phyloP scores from a whole-genome alignment of 2,888 invertebrate genomes.

The Sesia apiformis region DNA sequence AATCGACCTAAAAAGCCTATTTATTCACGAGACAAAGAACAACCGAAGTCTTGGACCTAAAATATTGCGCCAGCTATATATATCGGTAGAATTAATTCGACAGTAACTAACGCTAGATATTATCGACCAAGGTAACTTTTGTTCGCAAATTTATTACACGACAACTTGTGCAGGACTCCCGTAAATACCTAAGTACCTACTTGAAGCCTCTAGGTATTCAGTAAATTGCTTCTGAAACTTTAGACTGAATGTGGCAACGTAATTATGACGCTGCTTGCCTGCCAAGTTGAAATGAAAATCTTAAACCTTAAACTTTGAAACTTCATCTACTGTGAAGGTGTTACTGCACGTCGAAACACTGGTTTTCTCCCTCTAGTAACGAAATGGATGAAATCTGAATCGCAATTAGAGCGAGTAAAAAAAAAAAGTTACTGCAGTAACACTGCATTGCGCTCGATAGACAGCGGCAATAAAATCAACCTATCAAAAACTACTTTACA shows the following conservation, averaged over 20 bases:
- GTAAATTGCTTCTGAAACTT: not conserved
- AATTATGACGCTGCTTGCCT: not conserved
- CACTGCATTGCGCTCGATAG: too few relatives aligned
- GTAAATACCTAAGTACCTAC: not conserved
- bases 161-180: not conserved
- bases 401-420: not conserved
- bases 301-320: not conserved
- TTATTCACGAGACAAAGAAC: too few relatives aligned
- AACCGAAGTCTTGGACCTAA: too few relatives aligned
- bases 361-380: not conserved
- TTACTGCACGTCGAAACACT: constrained; percentile 1
- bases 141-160: not conserved
- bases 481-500: too few relatives aligned
- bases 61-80: too few relatives aligned
- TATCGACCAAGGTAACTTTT: too few relatives aligned
- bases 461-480: too few relatives aligned
- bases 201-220: not conserved
- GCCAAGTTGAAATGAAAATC: not conserved
- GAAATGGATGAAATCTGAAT: not conserved
- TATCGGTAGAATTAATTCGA: too few relatives aligned
- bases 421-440: not conserved
- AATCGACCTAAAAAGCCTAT: too few relatives aligned
- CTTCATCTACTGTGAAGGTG: too few relatives aligned
- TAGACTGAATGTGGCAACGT: not conserved
- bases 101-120: too few relatives aligned